Percentiles rank a stretch among this genome's conserved stretches.
Conservation (phyloP, 1,140 invertebrate genomes). For the Helicoverpa zea region DNA sequence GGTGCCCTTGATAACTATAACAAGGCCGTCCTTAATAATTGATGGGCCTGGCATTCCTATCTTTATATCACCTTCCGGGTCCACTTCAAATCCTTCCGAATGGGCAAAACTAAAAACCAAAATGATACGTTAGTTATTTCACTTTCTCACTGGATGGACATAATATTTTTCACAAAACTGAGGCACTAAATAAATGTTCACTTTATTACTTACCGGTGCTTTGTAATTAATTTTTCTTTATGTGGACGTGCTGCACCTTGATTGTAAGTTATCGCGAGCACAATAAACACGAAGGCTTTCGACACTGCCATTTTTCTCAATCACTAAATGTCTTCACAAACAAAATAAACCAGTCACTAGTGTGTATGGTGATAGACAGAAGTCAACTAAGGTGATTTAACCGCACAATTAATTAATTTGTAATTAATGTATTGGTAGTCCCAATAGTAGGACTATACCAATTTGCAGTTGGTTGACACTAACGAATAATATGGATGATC, state of each 20-base stretch:
- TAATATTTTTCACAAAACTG: not conserved
- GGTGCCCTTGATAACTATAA: conserved; percentile 34
- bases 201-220: conserved; percentile 24
- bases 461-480: conserved; percentile 50
- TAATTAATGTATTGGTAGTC: conserved; percentile 47
- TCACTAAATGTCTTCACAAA: conserved; percentile 29
- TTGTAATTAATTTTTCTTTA: not conserved
- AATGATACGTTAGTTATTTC: not conserved
- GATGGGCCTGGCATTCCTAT: not conserved
- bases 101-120: not conserved
- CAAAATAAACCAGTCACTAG: conserved; percentile 7
- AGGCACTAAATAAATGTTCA: not conserved
- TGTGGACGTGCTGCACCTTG: conserved; percentile 30
- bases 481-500: conserved; percentile 34
- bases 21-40: not conserved
- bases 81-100: not conserved
- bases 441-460: conserved; percentile 53
- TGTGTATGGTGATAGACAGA: conserved; percentile 17
- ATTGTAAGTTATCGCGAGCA: conserved; percentile 30
- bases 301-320: conserved; percentile 38
- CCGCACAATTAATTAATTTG: conserved; percentile 39
- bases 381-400: conserved; percentile 40
- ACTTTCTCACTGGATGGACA: not conserved
- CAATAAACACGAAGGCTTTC: conserved; percentile 1
- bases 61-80: not conserved